phyloP scores from a whole-genome alignment of 2,888 invertebrate species.

The Drosophila gaucha region DNA sequence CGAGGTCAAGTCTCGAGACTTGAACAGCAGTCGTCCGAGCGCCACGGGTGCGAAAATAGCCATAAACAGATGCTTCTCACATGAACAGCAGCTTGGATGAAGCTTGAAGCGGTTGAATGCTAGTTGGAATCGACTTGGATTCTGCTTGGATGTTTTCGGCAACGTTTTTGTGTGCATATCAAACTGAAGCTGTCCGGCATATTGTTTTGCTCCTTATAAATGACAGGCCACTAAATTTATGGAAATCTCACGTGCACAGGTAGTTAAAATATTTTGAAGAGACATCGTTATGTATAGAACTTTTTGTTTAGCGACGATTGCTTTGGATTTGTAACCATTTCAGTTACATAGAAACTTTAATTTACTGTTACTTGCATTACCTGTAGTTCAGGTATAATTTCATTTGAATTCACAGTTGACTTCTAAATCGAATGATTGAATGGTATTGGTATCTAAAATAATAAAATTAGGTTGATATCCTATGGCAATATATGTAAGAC shows the following conservation, averaged over 20 bases:
- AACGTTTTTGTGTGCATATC: slow-evolving; percentile 25
- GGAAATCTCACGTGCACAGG: slow-evolving; percentile 35
- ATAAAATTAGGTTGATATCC: too few species aligned
- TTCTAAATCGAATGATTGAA: too few species aligned
- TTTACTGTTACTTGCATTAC: neutral
- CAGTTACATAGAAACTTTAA: too few species aligned
- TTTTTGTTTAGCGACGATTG: neutral
- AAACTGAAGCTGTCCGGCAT: slow-evolving; percentile 47
- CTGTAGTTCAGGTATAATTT: neutral
- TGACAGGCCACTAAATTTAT: slow-evolving; percentile 58
- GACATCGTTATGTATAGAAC: neutral
- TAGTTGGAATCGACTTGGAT: neutral
- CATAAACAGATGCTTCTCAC: slow-evolving; percentile 35
- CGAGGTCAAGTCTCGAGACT: slow-evolving; percentile 68
- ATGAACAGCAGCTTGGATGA: slow-evolving; percentile 8
- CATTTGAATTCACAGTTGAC: too few species aligned
- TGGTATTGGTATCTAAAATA: too few species aligned
- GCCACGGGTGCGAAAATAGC: slow-evolving; percentile 74
- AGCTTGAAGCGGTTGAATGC: slow-evolving; percentile 5
- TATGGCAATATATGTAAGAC: too few species aligned
- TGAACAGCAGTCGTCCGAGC: slow-evolving; percentile 47
- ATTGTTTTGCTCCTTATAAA: slow-evolving; percentile 62
- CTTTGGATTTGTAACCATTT: neutral
- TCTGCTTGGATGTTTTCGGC: slow-evolving; percentile 10
- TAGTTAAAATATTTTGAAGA: neutral